A percentile compares a stretch with the other conserved stretches of the same genome.
Conservation (phyloP, 1,140 invertebrate species). For the Orussus abietinus region DNA sequence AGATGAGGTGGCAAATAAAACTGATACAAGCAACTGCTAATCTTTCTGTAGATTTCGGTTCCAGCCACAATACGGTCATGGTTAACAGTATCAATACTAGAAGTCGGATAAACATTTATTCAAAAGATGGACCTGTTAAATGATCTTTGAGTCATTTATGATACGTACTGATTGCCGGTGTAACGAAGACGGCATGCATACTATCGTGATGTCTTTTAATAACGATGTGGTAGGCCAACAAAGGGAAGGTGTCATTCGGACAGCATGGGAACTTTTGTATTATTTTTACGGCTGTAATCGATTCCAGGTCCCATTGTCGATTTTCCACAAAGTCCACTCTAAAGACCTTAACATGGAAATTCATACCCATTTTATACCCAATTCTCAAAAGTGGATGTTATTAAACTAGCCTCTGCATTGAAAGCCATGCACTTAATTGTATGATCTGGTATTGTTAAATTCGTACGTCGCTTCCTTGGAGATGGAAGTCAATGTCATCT, state of each 20-base stretch:
- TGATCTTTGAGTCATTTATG: conserved; percentile 4
- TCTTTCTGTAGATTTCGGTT: conserved; percentile 45
- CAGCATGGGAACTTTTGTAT: conserved; percentile 44
- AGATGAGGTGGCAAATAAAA: conserved; percentile 50
- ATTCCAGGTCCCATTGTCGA: too few relatives aligned
- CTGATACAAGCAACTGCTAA: conserved; percentile 46
- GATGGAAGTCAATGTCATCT: conserved; percentile 57
- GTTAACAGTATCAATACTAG: conserved; percentile 50
- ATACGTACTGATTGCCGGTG: conserved; percentile 51
- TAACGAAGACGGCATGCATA: conserved; percentile 39
- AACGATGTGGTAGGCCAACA: conserved; percentile 42
- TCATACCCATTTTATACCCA: too few relatives aligned
- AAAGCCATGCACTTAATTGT: too few relatives aligned
- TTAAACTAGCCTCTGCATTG: too few relatives aligned
- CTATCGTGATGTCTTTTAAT: conserved; percentile 46
- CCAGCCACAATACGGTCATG: conserved; percentile 47
- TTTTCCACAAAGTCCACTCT: too few relatives aligned
- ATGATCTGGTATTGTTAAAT: too few relatives aligned
- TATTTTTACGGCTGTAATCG: too few relatives aligned
- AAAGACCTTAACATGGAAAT: too few relatives aligned
- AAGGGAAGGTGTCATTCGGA: conserved; percentile 51
- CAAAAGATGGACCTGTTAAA: background rate
- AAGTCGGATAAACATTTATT: background rate
- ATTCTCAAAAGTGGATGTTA: too few relatives aligned
- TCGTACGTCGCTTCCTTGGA: conserved; percentile 26